phyloP scores from a whole-genome alignment of 2,797 vertebrate species.

The Artibeus lituratus region DNA sequence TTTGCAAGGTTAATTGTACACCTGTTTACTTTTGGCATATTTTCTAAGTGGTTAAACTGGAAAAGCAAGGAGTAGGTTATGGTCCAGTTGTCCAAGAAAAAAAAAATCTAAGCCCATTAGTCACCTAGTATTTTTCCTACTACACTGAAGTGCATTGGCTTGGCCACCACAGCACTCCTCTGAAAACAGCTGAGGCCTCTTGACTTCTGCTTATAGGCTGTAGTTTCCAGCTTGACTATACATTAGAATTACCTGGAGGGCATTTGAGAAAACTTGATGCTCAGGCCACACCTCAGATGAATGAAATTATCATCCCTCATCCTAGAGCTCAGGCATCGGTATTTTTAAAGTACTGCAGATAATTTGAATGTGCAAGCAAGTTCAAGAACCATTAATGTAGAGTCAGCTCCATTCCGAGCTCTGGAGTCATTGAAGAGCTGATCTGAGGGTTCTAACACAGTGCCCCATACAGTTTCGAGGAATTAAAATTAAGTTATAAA shows the following conservation, averaged over 20 bases:
- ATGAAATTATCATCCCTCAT: not conserved
- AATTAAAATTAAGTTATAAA: not conserved
- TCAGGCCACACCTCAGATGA: not conserved
- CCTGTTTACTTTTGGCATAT: not conserved
- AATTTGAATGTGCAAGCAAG: not conserved
- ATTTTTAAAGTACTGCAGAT: not conserved
- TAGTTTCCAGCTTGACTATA: not conserved
- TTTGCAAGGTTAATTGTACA: constrained; percentile 52
- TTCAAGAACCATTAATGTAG: not conserved
- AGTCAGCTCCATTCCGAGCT: not conserved
- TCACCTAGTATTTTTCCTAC: constrained; percentile 66
- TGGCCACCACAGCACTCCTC: not conserved
- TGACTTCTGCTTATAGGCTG: not conserved
- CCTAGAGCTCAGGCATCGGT: not conserved
- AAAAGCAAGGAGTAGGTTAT: constrained; percentile 37
- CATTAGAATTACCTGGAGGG: not conserved
- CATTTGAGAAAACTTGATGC: not conserved
- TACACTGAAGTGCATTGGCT: not conserved
- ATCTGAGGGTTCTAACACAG: not conserved
- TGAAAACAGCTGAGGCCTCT: not conserved
- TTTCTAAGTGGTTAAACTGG: constrained; percentile 42
- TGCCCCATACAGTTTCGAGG: not conserved
- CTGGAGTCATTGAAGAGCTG: not conserved
- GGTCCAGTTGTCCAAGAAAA: constrained; percentile 53
- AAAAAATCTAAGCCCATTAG: not conserved